Conservation (phyloP, 1,140 invertebrate species). For the Planococcus citri region DNA sequence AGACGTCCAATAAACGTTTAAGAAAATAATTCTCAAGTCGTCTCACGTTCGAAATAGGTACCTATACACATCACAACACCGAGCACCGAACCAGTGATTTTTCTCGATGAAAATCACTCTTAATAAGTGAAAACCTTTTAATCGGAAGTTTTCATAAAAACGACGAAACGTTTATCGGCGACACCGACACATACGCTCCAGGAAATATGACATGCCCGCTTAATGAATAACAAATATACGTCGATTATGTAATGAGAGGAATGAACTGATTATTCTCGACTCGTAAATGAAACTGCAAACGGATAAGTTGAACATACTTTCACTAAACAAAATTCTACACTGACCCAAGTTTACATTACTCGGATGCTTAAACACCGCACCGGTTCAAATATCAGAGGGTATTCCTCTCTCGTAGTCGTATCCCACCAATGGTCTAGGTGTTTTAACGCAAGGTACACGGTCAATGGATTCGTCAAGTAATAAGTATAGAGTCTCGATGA, state of each 20-base stretch:
- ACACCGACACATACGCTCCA: background rate
- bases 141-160: slow-evolving; percentile 3
- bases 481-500: no score
- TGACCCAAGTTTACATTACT: slow-evolving; percentile 2
- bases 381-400: background rate
- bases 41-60: no score
- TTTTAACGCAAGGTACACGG: background rate
- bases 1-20: no score
- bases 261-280: background rate
- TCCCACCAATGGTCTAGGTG: background rate
- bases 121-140: background rate
- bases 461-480: background rate
- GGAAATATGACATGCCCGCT: background rate
- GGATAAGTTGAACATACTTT: slow-evolving; percentile 3
- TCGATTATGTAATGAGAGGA: background rate
- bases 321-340: background rate
- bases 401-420: background rate
- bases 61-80: background rate
- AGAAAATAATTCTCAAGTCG: no score
- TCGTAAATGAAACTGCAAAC: slow-evolving; percentile 3
- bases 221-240: slow-evolving; percentile 8
- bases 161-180: background rate
- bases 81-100: background rate
- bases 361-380: slow-evolving; percentile 1
- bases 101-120: background rate